Evolutionary conservation across 2,888 invertebrate genomes (phyloP), one percentile per base, ranked within the genome.

Genomic region (Mellilla xanthometata): DNA sequence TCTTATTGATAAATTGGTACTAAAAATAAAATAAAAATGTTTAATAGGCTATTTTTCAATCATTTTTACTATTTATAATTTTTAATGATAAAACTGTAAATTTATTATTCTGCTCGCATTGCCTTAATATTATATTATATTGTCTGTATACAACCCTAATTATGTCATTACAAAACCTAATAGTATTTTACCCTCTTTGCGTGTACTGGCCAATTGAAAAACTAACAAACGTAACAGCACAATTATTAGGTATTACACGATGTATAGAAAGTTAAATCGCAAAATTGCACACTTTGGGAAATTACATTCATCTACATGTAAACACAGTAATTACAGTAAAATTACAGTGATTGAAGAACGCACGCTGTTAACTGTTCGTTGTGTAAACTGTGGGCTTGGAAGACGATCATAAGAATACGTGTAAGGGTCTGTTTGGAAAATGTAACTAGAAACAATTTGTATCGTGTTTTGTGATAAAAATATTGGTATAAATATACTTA

Each of bases 201-300:
- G 54, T 62, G 63, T 41, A 42, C 13, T 26, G 15, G 30, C 4
- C 40, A 46, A 36, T 34, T 39, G 40, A 44, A 54, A 36, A 28
- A 36, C 36, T 19, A 62, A 56, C 50, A 52, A 53, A 57, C 43
- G 52, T 48, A 53, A 56, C 60, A 59, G 45, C 49, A 39, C 36
- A 39, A 54, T 70, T 67, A 61, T 42, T n/a, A 51, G 59, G 50
- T 36, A 19, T 66, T 60, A 59, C 48, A 49, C 47, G 60, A 24
- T 30, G 30, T 30, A 50, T 76, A 72, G 79, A 80, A 80, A 80
- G 80, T 77, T 76, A 76, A 19, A 78, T 72, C 65, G 62, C 45
- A 31, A 62, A 66, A 72, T 66, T 69, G 58, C 65, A 54, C 47
- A 61, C 58, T 67, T 75, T 76, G 32, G 52, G 45, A 52, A 67